These are phyloP conservation scores for Drosophila meridionalis DNA, from an alignment of 2,888 invertebrate species.

Conservation along the genomic window DNA sequence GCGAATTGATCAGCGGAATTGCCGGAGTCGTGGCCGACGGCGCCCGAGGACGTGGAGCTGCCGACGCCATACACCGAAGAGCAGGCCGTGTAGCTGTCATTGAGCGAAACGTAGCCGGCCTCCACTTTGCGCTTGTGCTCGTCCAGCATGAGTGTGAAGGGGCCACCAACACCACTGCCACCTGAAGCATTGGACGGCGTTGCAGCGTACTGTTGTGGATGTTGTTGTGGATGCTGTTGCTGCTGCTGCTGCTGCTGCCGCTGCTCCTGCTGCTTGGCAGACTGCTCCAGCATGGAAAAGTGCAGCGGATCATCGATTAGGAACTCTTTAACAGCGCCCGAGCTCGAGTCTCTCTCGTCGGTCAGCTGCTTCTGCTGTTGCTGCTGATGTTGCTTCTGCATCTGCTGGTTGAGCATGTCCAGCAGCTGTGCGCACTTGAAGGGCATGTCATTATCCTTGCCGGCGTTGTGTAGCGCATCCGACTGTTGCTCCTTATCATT, in stretches of 20 bases:
- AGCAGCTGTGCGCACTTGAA: conserved; percentile 33
- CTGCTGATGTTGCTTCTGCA: conserved; percentile 45
- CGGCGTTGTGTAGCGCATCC: conserved; percentile 28
- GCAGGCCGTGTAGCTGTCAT: conserved; percentile 67
- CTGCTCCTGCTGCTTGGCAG: conserved; percentile 46
- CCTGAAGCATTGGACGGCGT: conserved; percentile 28
- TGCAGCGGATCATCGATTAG: conserved; percentile 69
- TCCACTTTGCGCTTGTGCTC: conserved; percentile 78
- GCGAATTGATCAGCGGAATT: conserved; percentile 3
- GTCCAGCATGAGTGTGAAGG: conserved; percentile 35
- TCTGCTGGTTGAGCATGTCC: conserved; percentile 47
- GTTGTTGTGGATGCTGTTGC: conserved; percentile 40
- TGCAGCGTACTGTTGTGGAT: conserved; percentile 18
- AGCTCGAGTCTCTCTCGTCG: conserved; percentile 24
- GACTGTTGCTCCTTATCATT: conserved; percentile 21
- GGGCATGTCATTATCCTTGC: conserved; percentile 23
- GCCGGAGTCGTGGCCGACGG: not conserved
- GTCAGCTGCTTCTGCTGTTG: conserved; percentile 22
- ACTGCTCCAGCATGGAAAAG: conserved; percentile 62
- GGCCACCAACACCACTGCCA: conserved; percentile 11
- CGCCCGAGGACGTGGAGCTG: conserved; percentile 9
- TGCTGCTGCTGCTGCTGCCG: conserved; percentile 43
- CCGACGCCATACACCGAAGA: conserved; percentile 66
- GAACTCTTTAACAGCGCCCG: conserved; percentile 60
- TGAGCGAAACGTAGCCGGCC: conserved; percentile 73